Percentiles rank a stretch among this genome's conserved stretches.
These are phyloP conservation scores for Chloropsis cyanopogon DNA, from an alignment of 2,113 vertebrate species.

Conservation along the genomic window DNA sequence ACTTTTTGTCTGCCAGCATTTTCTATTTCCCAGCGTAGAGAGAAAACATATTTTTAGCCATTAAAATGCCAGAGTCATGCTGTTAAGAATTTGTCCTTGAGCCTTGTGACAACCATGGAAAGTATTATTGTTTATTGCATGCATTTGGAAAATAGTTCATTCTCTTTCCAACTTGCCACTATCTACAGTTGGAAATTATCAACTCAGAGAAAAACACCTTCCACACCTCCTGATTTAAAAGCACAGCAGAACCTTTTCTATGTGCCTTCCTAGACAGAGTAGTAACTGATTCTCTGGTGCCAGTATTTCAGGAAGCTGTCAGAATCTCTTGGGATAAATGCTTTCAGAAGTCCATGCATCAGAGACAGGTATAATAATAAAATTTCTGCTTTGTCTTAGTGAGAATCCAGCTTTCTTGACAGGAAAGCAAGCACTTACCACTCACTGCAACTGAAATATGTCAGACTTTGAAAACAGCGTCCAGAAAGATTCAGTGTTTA, in stretches of 20 bases:
- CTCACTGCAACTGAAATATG: background rate
- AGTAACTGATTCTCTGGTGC: background rate
- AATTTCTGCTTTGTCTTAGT: background rate
- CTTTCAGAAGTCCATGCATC: background rate
- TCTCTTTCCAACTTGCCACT: background rate
- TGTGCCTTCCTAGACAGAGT: background rate
- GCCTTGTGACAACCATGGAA: background rate
- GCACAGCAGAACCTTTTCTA: background rate
- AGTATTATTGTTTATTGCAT: background rate
- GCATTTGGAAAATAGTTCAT: background rate
- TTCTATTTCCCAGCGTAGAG: background rate
- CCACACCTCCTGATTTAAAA: background rate
- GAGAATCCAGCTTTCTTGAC: background rate
- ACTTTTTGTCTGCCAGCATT: background rate
- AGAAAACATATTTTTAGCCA: background rate
- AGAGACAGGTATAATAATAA: background rate
- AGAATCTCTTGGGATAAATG: background rate
- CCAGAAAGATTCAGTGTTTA: background rate
- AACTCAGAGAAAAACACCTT: background rate
- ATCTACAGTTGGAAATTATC: background rate
- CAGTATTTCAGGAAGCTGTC: background rate
- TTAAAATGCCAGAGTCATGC: background rate
- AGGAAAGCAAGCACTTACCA: background rate
- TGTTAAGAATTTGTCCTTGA: constrained; percentile 11
- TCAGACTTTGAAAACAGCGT: background rate